Conservation (phyloP, 2,797 vertebrate genomes). For the Mareca strepera region DNA sequence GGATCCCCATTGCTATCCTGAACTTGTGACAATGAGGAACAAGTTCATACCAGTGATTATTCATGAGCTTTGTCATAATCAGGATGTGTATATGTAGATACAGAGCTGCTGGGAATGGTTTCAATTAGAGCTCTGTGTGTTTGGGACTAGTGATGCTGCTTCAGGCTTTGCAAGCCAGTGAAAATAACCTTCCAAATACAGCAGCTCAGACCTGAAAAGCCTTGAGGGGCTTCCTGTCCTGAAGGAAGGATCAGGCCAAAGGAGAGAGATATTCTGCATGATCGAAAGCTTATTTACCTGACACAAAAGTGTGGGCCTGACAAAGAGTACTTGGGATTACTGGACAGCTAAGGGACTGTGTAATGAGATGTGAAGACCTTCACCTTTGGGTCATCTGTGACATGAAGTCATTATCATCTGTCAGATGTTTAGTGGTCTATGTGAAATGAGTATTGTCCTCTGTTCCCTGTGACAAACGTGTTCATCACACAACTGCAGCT, state of each 20-base stretch:
- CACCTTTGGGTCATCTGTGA: slow-evolving; percentile 40
- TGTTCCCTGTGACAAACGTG: neutral
- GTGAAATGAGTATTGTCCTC: slow-evolving; percentile 3
- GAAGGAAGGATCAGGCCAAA: slow-evolving; percentile 21
- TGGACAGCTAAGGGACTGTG: neutral
- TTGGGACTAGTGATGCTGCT: slow-evolving; percentile 15
- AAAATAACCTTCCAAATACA: slow-evolving; percentile 47
- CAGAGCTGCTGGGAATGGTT: slow-evolving; percentile 10
- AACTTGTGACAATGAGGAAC: slow-evolving; percentile 64
- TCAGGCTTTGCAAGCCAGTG: slow-evolving; percentile 22
- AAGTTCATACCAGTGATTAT: slow-evolving; percentile 69
- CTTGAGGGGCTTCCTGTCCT: slow-evolving; percentile 7
- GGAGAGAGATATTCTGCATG: neutral
- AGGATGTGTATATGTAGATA: slow-evolving; percentile 70
- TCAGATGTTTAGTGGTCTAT: slow-evolving; percentile 18
- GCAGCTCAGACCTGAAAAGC: slow-evolving; percentile 13
- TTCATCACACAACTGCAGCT: neutral
- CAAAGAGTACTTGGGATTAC: slow-evolving; percentile 33
- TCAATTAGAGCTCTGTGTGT: slow-evolving; percentile 58
- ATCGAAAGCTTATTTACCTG: neutral
- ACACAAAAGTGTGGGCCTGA: neutral
- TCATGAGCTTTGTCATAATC: slow-evolving; percentile 70
- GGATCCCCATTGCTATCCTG: slow-evolving; percentile 65
- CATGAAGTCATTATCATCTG: slow-evolving; percentile 41
- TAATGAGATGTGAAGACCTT: slow-evolving; percentile 38